Evolutionary conservation across 2,888 invertebrate genomes (phyloP).

Genomic region (Idaea aversata): DNA sequence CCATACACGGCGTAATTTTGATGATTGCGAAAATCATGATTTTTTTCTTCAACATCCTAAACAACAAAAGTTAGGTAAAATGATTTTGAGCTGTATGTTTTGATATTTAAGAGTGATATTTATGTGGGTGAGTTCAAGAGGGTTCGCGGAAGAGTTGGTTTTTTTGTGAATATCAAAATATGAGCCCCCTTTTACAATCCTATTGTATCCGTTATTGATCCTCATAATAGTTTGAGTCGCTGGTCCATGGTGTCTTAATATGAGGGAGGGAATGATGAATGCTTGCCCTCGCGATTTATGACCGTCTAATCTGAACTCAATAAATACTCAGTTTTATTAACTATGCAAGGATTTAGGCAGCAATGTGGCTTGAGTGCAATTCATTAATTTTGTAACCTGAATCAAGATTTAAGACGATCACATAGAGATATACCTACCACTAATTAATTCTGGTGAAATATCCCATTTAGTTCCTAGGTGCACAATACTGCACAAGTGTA

Average conservation of each 20-base stretch:
- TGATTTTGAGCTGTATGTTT: constrained; percentile 51
- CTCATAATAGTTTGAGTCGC: constrained; percentile 74
- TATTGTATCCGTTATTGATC: constrained; percentile 79
- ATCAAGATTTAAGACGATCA: too few species aligned
- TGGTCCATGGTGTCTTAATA: constrained; percentile 71
- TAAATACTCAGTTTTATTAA: constrained; percentile 2
- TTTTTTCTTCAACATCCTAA: constrained; percentile 63
- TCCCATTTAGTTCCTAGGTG: too few species aligned
- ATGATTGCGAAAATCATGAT: constrained; percentile 31
- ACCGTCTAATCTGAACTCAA: constrained; percentile 22
- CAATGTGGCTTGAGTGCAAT: too few species aligned
- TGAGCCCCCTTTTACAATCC: constrained; percentile 79
- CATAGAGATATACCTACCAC: too few species aligned
- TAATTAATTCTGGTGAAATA: too few species aligned
- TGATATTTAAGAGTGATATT: constrained; percentile 37
- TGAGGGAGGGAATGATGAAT: constrained; percentile 65
- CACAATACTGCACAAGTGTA: too few species aligned
- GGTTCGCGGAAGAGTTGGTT: constrained; percentile 73
- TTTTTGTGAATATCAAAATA: constrained; percentile 79
- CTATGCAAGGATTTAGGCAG: not conserved
- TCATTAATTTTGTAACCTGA: too few species aligned
- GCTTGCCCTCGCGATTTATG: constrained; percentile 42
- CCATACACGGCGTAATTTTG: constrained; percentile 39
- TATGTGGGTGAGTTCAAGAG: constrained; percentile 34
- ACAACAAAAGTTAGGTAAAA: constrained; percentile 59